phyloP scores from a whole-genome alignment of 2,888 invertebrate genomes.

The Tolmerus cingulatus region DNA sequence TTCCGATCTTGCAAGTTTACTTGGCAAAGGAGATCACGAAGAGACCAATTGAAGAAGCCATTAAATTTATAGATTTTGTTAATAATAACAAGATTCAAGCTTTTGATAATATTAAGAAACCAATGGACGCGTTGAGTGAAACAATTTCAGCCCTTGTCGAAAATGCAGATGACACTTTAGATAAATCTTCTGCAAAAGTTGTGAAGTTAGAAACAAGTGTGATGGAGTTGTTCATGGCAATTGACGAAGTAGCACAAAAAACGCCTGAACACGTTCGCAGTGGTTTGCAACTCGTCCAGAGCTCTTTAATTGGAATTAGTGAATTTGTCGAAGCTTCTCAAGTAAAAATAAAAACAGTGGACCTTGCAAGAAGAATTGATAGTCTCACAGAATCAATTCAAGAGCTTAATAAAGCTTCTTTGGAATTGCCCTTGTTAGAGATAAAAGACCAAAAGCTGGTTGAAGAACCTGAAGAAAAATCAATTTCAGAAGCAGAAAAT shows the following conservation, averaged over 20 bases:
- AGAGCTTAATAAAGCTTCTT: background rate
- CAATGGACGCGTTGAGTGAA: background rate
- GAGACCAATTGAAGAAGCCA: background rate
- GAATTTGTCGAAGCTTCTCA: background rate
- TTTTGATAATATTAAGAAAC: background rate
- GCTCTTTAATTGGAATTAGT: background rate
- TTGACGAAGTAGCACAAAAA: conserved; percentile 44
- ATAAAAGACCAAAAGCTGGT: background rate
- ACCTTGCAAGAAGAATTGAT: background rate
- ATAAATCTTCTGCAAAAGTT: conserved; percentile 44
- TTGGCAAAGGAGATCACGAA: background rate
- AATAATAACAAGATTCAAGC: background rate
- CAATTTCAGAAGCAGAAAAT: background rate
- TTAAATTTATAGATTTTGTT: background rate
- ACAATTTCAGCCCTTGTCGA: background rate
- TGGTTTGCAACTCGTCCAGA: background rate
- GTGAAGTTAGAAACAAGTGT: conserved; percentile 44
- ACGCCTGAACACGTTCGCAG: background rate
- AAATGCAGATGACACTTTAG: background rate
- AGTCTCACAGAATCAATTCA: background rate
- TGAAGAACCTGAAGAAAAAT: background rate
- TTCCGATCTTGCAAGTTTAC: background rate
- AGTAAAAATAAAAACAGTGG: background rate
- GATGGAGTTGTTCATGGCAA: conserved; percentile 48
- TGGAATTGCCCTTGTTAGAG: background rate